Percentiles rank a stretch among this genome's conserved stretches.
Conservation (phyloP, 1,140 invertebrate species). For the Drosophila subpulchrella region DNA sequence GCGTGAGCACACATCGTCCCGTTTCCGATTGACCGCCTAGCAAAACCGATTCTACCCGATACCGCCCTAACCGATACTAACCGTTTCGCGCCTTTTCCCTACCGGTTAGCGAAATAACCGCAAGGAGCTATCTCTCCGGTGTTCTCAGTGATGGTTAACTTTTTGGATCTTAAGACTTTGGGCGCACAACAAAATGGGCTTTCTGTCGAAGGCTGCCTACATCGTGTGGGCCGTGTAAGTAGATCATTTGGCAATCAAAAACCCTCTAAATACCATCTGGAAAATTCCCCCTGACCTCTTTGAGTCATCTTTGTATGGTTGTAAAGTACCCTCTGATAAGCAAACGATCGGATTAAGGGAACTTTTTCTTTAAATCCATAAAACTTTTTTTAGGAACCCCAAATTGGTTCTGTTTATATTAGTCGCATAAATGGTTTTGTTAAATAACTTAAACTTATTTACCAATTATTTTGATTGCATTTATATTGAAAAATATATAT, state of each 20-base stretch:
- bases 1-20: slow-evolving; percentile 31
- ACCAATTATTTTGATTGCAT: no score
- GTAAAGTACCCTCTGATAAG: slow-evolving; percentile 3
- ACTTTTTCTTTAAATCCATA: neutral
- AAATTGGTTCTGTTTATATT: neutral
- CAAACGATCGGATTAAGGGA: neutral
- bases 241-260: neutral
- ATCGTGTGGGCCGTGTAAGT: slow-evolving; percentile 91
- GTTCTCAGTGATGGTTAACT: slow-evolving; percentile 59
- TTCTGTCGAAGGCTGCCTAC: slow-evolving; percentile 89
- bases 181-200: slow-evolving; percentile 86
- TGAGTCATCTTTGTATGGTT: slow-evolving; percentile 1
- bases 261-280: neutral
- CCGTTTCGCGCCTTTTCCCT: neutral
- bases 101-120: neutral
- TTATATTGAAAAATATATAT: no score
- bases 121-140: slow-evolving; percentile 11
- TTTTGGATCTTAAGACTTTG: slow-evolving; percentile 44
- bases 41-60: neutral
- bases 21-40: neutral
- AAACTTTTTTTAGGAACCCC: neutral
- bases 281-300: slow-evolving; percentile 1
- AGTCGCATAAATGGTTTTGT: no score
- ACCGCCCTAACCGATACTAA: slow-evolving; percentile 6
- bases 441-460: no score